Base-by-base conservation (phyloP, 2,113 vertebrate genomes). In the Pseudonaja textilis region DNA sequence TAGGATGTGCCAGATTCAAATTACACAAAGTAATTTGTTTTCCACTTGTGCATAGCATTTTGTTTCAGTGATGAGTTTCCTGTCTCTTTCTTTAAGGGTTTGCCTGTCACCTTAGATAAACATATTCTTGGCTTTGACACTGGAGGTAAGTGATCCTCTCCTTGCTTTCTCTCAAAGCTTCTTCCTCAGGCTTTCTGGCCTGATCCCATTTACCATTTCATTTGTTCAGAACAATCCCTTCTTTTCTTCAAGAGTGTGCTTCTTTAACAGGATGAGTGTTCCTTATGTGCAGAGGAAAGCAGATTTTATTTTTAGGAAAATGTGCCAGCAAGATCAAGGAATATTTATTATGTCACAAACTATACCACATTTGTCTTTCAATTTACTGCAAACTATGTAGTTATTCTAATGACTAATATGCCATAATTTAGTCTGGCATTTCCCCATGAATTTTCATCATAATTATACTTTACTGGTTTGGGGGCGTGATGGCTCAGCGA, bases 91-190 rank as follows among this genome's bases (percentile, higher is more conserved):
- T 94, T 94, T 91, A 50, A 99, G 99, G 99, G 99, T 57, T 94
- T 99, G 92, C 98, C 99, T 25, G 99, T 99, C 23, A 95, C 99
- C 95, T 97, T 99, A 95, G 99, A 99, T 92, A 99, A 99, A 94
- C 99, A 99, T 95, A 96, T 98, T 89, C 97, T 99, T 93, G 99
- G 99, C 85, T 99, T 99, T 96, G 99, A 99, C 96, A 99, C 99
- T 0, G 99, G 99, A 97, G 99, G 99, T 99, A 97, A 98, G 98
- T 93, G 1, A 1, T 61, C 93, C 92, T 47, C 14, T 16, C 74
- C 69, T 86, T 89, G n/a, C 34, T 86, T 34, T 25, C 81, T 57
- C 52, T 20, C 3, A 6, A 3, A 20, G 10, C 20, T 34, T 50
- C 4, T 2, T 52, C 50, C 23, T 56, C 16, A 45, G 26, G 12